A percentile compares a stretch with the other conserved stretches of the same genome.
Evolutionary conservation across 2,113 vertebrate genomes (phyloP).

Genomic region (Grammomys dolichurus): DNA sequence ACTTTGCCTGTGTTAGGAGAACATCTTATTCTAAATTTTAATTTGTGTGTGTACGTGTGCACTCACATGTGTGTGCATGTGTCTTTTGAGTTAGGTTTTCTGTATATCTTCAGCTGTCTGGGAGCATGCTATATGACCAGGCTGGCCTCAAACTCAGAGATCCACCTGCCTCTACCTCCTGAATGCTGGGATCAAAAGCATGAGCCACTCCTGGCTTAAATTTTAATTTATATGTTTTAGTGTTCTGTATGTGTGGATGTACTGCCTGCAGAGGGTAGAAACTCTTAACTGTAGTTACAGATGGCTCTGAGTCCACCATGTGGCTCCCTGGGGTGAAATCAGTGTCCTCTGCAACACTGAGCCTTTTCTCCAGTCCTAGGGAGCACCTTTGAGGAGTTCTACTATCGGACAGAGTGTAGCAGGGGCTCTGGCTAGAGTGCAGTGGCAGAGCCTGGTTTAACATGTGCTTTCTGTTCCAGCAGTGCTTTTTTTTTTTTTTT

Average conservation of each 20-base stretch:
- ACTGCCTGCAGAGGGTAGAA: neutral
- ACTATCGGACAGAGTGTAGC: neutral
- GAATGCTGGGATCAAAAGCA: neutral
- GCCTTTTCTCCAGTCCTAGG: neutral
- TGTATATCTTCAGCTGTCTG: neutral
- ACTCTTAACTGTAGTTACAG: neutral
- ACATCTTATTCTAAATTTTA: neutral
- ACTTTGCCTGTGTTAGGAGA: neutral
- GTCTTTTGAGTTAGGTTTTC: neutral
- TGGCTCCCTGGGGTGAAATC: neutral
- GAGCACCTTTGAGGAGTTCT: neutral
- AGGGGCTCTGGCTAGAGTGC: neutral
- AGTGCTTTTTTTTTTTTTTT: neutral
- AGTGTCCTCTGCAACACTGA: neutral
- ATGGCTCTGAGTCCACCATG: neutral
- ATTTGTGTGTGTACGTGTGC: neutral
- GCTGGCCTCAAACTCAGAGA: neutral
- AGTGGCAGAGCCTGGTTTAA: neutral
- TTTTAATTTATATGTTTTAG: neutral
- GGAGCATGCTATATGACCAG: neutral
- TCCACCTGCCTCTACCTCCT: neutral
- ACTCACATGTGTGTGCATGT: neutral
- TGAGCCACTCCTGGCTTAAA: neutral
- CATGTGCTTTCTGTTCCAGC: neutral
- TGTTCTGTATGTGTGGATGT: neutral